Evolutionary conservation across 2,113 vertebrate genomes (phyloP).

Genomic region (Petaurus breviceps): DNA sequence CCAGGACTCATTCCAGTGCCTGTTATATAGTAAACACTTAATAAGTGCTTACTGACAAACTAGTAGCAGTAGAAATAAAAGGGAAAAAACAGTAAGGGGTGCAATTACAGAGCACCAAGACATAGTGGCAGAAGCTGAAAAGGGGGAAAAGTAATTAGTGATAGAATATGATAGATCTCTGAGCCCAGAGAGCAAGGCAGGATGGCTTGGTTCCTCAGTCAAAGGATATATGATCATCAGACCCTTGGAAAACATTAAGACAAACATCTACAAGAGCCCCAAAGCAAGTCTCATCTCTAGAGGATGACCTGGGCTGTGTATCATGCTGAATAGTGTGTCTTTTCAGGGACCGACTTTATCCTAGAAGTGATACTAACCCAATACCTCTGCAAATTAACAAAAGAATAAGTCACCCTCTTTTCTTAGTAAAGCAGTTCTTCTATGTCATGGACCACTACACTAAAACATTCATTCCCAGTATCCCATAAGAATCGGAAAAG

Average conservation of each 20-base stretch:
- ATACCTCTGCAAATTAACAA: neutral
- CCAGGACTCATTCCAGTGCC: neutral
- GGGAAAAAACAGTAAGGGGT: neutral
- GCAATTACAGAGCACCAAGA: neutral
- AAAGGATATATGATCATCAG: neutral
- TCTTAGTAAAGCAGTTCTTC: conserved; percentile 29
- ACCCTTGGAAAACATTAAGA: neutral
- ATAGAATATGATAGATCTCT: neutral
- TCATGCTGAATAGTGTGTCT: neutral
- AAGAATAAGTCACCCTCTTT: neutral
- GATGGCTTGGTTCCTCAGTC: neutral
- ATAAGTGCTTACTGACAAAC: neutral
- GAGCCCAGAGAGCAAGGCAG: neutral
- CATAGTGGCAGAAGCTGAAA: neutral
- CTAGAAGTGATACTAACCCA: neutral
- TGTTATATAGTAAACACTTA: neutral
- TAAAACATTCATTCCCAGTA: conserved; percentile 57
- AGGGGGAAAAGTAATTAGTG: neutral
- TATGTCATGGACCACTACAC: neutral
- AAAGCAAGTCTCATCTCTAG: neutral
- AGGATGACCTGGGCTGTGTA: neutral
- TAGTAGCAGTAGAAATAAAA: neutral
- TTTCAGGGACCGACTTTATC: neutral
- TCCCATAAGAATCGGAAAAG: conserved; percentile 44
- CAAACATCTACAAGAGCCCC: neutral